phyloP scores from a whole-genome alignment of 2,113 vertebrate species.

The Malurus melanocephalus region DNA sequence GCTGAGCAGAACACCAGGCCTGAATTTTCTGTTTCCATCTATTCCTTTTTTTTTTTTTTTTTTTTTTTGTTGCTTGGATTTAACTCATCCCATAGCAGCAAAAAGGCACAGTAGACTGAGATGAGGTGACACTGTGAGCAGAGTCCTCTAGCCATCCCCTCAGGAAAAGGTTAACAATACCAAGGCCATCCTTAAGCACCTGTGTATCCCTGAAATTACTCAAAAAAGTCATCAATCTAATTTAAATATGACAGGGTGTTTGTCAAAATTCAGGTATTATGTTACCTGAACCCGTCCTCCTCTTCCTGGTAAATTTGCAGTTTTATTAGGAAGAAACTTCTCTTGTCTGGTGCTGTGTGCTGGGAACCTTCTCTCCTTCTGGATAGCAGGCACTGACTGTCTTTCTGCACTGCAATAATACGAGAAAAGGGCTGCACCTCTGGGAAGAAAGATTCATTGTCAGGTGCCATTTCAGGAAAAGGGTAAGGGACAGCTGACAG shows the following conservation, averaged over 20 bases:
- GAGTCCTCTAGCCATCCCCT: neutral
- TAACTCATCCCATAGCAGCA: neutral
- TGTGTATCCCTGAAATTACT: neutral
- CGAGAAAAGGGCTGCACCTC: neutral
- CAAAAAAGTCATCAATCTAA: neutral
- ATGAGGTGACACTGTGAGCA: neutral
- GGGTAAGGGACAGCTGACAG: neutral
- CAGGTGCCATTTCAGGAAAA: neutral
- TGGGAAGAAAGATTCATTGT: neutral
- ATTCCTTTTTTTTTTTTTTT: neutral
- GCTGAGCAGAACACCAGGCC: neutral
- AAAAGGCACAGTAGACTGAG: neutral
- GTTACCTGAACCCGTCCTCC: neutral
- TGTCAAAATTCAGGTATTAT: neutral
- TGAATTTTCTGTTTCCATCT: neutral
- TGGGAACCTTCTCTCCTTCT: neutral
- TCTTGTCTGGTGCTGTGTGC: neutral
- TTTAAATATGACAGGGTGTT: neutral
- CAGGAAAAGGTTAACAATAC: fast-evolving
- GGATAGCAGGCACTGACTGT: neutral
- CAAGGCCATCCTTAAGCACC: neutral
- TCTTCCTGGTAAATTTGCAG: neutral
- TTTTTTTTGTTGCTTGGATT: neutral
- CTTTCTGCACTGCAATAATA: neutral
- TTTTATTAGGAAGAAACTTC: neutral